phyloP scores from a whole-genome alignment of 2,113 vertebrate genomes.

The Xyrauchen texanus region DNA sequence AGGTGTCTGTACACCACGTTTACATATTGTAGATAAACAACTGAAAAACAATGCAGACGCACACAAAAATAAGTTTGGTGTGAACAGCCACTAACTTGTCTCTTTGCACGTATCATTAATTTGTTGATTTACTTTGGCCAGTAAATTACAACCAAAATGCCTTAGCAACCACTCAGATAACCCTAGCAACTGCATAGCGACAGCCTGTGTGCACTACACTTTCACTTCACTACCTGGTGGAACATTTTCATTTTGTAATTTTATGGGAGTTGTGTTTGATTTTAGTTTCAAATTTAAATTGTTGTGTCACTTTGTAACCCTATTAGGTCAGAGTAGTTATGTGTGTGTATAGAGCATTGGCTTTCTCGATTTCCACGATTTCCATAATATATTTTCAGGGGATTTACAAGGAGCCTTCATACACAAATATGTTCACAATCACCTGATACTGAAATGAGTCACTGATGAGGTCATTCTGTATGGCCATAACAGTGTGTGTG shows the following conservation, averaged over 20 bases:
- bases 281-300: neutral
- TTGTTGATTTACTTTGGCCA: too few species aligned
- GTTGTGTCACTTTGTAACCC: neutral
- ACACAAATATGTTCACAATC: neutral
- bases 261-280: neutral
- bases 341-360: neutral
- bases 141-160: too few species aligned
- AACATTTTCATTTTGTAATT: neutral
- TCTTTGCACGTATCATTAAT: too few species aligned
- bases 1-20: too few species aligned
- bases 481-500: slow-evolving; percentile 6
- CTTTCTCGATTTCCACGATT: neutral
- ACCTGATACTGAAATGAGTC: slow-evolving; percentile 22
- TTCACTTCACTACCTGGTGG: too few species aligned
- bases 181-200: neutral
- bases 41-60: too few species aligned
- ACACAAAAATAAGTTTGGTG: too few species aligned
- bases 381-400: neutral
- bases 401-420: neutral
- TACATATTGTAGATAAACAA: too few species aligned
- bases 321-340: neutral
- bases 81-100: too few species aligned
- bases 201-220: neutral
- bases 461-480: slow-evolving; percentile 23
- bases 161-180: too few species aligned